Evolutionary conservation across 2,888 invertebrate genomes (phyloP), one percentile per base, ranked within the genome.

Genomic region (Brenthis hecate): DNA sequence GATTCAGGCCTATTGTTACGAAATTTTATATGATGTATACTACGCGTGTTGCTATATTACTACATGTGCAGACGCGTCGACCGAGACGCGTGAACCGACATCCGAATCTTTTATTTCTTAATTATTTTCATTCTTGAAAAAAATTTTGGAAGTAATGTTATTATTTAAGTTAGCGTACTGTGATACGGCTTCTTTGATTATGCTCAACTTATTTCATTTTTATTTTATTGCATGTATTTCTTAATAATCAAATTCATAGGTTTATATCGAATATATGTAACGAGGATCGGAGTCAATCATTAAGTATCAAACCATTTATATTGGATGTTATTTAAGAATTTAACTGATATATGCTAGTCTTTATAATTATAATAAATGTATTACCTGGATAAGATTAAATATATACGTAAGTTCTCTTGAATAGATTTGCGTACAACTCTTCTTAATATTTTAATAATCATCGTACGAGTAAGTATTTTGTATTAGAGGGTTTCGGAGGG

Each of bases 271-370:
- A 72, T 66, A 66, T 60, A 47, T 73, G 43, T 72, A 69, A 75
- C 70, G 61, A 71, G 66, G 65, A 66, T 73, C 75, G 72, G 61
- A 72, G 68, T 71, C 70, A 68, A 74, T 77, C 77, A 72, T 72
- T 78, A 78, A 74, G 72, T 80, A 73, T 74, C 73, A 72, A 80
- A 78, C 79, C 80, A 78, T 82, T 81, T 84, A 81, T 84, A 83
- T 82, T 79, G 78, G 80, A 80, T 77, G 75, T 82, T 83, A 81
- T 84, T 80, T 84, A 82, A 83, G 81, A 82, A 78, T 82, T 81
- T 87, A 81, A 85, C 85, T 87, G 87, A 90, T 83, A 84, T 92
- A 91, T 93, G 91, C 93, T 93, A 93, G 93, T 93, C 93, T 92
- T 87, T 89, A 88, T 85, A 84, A 86, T 85, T 81, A 85, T 84